Evolutionary conservation across 2,888 invertebrate genomes (phyloP), one percentile per base, ranked within the genome.

Genomic region (Ormyrus labotus): DNA sequence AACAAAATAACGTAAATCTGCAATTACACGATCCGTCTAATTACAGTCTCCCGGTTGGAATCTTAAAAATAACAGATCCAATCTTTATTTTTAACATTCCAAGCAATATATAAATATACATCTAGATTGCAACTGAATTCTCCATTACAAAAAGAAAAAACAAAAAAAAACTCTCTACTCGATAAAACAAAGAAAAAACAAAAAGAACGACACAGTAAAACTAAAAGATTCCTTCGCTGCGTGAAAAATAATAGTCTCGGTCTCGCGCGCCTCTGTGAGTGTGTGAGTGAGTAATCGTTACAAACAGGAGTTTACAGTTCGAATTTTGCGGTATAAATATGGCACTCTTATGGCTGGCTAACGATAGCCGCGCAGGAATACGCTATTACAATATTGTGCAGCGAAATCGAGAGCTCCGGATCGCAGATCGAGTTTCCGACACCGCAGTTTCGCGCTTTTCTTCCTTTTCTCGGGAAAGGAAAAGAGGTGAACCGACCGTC

Each of bases 331-430:
- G 86, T 90, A 64, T 67, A 19, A 73, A 71, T 81, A 90, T 90
- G 90, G 90, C 90, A 90, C 90, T 90, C 88, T 85, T 90, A 90
- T 90, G 90, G 90, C 90, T 89, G 88, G 85, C 86, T 88, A 86
- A 83, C 82, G 60, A 84, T 85, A 85, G 85, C 84, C 84, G 50
- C 81, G 83, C 64, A 81, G 83, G 82, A 76, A 82, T 85, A 84
- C 82, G 61, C 80, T 82, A 84, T 83, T 83, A 34, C 34, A 34
- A 34, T 34, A 57, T 13, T 65, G 13, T 57, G 60, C 55, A 50
- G 48, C 71, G 75, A 71, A 71, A 80, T 71, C 53, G 72, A 80
- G 71, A 82, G 70, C 67, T 58, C 19, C 68, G 51, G 45, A 75
- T 58, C 78, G 34, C 34, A 34, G 34, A 64, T 82, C 81, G 77